Evolutionary conservation across 2,888 invertebrate genomes (phyloP).

Genomic region (Agrotis ipsilon): DNA sequence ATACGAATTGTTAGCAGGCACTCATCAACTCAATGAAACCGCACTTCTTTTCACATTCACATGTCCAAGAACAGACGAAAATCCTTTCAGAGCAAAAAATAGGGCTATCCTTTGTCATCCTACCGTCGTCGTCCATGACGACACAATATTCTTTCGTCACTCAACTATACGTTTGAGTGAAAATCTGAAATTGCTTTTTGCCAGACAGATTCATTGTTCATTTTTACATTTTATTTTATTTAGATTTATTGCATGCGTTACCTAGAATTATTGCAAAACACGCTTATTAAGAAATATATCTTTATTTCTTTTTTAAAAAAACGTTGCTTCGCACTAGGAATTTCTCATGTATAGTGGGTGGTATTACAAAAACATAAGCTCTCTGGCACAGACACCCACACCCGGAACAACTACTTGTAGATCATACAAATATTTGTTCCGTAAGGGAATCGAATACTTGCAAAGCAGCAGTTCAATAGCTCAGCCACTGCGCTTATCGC

Average conservation of each 20-base stretch:
- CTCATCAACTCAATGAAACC: constrained; percentile 13
- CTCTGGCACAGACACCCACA: too few relatives aligned
- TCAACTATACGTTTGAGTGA: background rate
- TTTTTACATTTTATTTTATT: background rate
- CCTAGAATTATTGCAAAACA: background rate
- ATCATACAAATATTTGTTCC: too few relatives aligned
- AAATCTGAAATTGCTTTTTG: constrained; percentile 24
- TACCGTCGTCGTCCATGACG: constrained; percentile 7
- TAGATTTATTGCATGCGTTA: background rate
- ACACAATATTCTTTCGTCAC: constrained; percentile 3
- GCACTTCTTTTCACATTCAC: background rate
- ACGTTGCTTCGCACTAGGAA: too few relatives aligned
- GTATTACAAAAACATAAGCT: too few relatives aligned
- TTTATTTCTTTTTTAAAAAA: too few relatives aligned
- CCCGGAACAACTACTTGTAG: too few relatives aligned
- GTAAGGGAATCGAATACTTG: too few relatives aligned
- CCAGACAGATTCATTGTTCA: background rate
- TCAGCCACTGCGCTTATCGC: too few relatives aligned
- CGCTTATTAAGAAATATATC: background rate
- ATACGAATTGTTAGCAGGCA: background rate
- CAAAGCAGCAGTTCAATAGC: too few relatives aligned
- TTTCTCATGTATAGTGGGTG: too few relatives aligned
- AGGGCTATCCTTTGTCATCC: constrained; percentile 3
- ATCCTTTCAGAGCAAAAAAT: constrained; percentile 4
- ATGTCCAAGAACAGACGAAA: background rate